These are phyloP conservation scores for Plectropomus leopardus DNA, from an alignment of 2,113 vertebrate species.

Conservation along the genomic window DNA sequence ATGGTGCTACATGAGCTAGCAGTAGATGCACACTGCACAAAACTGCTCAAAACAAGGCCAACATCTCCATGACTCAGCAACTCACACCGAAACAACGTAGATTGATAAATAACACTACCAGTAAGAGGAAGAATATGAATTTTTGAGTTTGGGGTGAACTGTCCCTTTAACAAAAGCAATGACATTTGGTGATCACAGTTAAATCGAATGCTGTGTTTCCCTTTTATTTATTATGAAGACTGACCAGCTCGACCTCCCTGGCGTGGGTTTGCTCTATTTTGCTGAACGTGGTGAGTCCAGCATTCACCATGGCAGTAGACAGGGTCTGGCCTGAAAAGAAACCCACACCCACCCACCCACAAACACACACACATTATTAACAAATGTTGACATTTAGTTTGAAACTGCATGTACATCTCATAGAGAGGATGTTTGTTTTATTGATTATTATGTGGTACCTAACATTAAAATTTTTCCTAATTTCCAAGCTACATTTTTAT, in stretches of 20 bases:
- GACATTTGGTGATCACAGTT: not conserved
- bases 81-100: too few relatives aligned
- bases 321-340: constrained; percentile 91
- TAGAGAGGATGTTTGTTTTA: not conserved
- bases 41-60: too few relatives aligned
- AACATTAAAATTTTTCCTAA: not conserved
- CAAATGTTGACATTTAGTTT: constrained; percentile 1
- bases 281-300: constrained; percentile 94
- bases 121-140: too few relatives aligned
- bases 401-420: not conserved
- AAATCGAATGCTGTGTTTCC: not conserved
- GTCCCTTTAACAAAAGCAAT: not conserved
- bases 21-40: too few relatives aligned
- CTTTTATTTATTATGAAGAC: constrained; percentile 25
- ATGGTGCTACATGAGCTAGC: too few relatives aligned
- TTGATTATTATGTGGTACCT: not conserved
- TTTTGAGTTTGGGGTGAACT: too few relatives aligned
- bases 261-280: constrained; percentile 94
- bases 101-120: too few relatives aligned
- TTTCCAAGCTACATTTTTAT: not conserved
- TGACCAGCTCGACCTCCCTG: constrained; percentile 95
- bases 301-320: constrained; percentile 95
- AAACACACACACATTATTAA: constrained; percentile 25
- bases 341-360: too few relatives aligned
- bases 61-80: too few relatives aligned